Base-by-base conservation (phyloP, 2,113 vertebrate species). In the Notothenia rossii region DNA sequence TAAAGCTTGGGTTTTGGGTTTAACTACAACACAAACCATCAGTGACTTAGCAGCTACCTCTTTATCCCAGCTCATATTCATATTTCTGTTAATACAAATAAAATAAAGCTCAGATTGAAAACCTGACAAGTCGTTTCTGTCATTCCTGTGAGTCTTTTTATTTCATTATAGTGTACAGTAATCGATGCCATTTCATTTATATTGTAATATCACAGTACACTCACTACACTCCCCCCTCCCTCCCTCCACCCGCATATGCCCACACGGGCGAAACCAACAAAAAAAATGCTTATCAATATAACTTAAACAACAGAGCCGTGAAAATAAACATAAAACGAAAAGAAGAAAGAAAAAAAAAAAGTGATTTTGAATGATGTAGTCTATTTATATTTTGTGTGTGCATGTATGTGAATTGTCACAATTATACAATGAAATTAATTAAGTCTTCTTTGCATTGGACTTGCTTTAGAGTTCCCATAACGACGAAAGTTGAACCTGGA, bases 1-100 rank as follows among this genome's bases (percentile, higher is more conserved):
- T 40, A 33, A 1, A 9, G 48, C 14, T 55, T 72, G 10, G 46
- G 13, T 53, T 70, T 62, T 9, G 72, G 72, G 65, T 48, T 66
- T 4, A n/a, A 56, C 53, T 56, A 75, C 60, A 75, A 72, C 50
- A 64, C 70, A 62, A 77, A 77, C 17, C 55, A 80, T 72, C 59
- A 66, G 79, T 73, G 67, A 67, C 43, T 40, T 84, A 85, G 84
- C 79, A 88, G 86, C 86, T 85, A 72, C 82, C 77, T 88, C 84
- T 82, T 60, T 53, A 73, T 71, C 36, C 29, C 80, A 43, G 75
- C 75, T 71, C 56, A 67, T 60, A 56, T 64, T 63, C 60, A 64
- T 22, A 50, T 71, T 64, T 54, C 45, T 81, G 48, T 75, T 33
- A 17, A 66, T 43, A 33, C 49, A 66, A 70, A 22, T 80, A 22